phyloP scores from a whole-genome alignment of 2,888 invertebrate genomes.

The Anoncus sp. region DNA sequence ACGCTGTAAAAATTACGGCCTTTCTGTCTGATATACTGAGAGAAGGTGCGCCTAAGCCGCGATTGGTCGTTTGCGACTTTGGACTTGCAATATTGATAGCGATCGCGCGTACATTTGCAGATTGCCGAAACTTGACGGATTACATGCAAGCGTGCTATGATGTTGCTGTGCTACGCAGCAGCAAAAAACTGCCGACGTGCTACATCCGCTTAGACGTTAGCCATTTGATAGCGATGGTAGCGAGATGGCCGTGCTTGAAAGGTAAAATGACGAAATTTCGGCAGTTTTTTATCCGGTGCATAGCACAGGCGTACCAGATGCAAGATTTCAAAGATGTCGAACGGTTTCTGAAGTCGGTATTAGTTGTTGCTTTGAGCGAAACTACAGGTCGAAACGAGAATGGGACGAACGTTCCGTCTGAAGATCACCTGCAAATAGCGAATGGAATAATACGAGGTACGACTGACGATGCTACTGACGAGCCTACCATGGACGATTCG shows the following conservation, averaged over 20 bases:
- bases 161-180: slow-evolving; percentile 8
- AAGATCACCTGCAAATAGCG: slow-evolving; percentile 33
- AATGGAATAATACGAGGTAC: slow-evolving; percentile 45
- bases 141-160: slow-evolving; percentile 58
- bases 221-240: slow-evolving; percentile 61
- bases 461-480: slow-evolving; percentile 18
- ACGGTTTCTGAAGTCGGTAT: slow-evolving; percentile 47
- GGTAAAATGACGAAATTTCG: slow-evolving; percentile 45
- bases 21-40: slow-evolving; percentile 56
- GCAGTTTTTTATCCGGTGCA: slow-evolving; percentile 57
- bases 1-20: slow-evolving; percentile 29
- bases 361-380: slow-evolving; percentile 59
- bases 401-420: slow-evolving; percentile 30
- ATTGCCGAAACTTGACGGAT: slow-evolving; percentile 46
- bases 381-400: slow-evolving; percentile 48
- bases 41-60: slow-evolving; percentile 41
- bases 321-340: slow-evolving; percentile 36
- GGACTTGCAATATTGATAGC: slow-evolving; percentile 59
- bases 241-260: slow-evolving; percentile 61
- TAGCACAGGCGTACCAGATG: slow-evolving; percentile 57
- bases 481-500: background rate
- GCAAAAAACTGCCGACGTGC: slow-evolving; percentile 42
- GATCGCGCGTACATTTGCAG: slow-evolving; percentile 49
- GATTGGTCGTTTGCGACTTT: slow-evolving; percentile 60
- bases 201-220: slow-evolving; percentile 61